Evolutionary conservation across 30 jellyfish, hydroid and myxozoan genomes (phyloP).

Genomic region (Turritopsis dohrnii): DNA sequence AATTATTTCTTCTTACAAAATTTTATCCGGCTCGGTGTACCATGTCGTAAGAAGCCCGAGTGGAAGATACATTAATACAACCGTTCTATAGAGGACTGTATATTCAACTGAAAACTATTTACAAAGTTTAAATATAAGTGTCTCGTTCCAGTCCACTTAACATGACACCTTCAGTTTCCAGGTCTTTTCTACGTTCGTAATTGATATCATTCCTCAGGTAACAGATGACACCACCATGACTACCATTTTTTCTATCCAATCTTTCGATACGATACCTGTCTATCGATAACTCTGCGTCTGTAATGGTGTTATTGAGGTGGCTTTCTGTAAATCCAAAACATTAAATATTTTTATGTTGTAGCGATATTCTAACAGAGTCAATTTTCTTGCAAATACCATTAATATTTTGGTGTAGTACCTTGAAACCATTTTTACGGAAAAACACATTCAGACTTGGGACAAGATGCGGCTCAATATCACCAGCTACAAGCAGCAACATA

Average conservation of each 20-base stretch:
- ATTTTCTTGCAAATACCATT: neutral
- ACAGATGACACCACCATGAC: too few species aligned
- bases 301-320: neutral
- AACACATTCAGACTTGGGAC: neutral
- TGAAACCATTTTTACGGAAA: neutral
- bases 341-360: neutral
- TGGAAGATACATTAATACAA: too few species aligned
- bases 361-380: neutral
- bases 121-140: too few species aligned
- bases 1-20: too few species aligned
- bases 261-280: neutral
- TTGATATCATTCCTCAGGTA: too few species aligned
- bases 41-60: too few species aligned
- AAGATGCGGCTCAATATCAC: neutral
- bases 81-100: too few species aligned
- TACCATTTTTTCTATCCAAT: neutral
- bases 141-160: too few species aligned
- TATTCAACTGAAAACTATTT: too few species aligned
- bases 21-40: too few species aligned
- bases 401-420: neutral
- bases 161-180: too few species aligned
- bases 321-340: neutral
- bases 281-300: neutral
- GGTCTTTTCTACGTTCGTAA: too few species aligned
- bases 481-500: neutral